phyloP scores from a whole-genome alignment of 1,140 invertebrate genomes.

The Drosophila tropicalis region DNA sequence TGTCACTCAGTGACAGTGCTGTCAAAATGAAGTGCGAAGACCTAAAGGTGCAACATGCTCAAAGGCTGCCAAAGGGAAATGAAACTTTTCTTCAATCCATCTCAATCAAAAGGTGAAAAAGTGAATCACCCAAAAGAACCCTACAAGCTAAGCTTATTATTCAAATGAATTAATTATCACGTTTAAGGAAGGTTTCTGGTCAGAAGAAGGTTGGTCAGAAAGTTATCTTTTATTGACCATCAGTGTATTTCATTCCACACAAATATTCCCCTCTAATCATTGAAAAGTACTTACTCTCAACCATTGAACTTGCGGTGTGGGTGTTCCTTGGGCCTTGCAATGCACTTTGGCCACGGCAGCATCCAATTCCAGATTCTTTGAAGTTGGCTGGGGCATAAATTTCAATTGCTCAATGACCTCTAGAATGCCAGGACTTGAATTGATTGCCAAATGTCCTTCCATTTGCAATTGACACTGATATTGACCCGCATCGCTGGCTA shows the following conservation, averaged over 20 bases:
- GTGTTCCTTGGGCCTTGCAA: constrained; percentile 93
- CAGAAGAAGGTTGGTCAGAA: too few species aligned
- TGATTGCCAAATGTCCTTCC: constrained; percentile 61
- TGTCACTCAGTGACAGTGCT: constrained; percentile 17
- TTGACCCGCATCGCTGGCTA: constrained; percentile 76
- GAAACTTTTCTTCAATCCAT: neutral
- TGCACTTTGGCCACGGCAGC: constrained; percentile 90
- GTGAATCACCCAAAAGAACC: neutral
- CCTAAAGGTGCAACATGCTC: constrained; percentile 3
- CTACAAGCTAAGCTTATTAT: neutral
- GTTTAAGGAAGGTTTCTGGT: too few species aligned
- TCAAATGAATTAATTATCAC: neutral
- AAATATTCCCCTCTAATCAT: neutral
- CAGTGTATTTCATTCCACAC: neutral
- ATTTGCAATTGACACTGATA: constrained; percentile 76
- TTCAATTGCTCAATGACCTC: constrained; percentile 89
- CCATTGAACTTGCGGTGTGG: constrained; percentile 91
- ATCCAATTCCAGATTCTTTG: constrained; percentile 92
- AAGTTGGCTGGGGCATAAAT: constrained; percentile 91
- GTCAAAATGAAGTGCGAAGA: constrained; percentile 37
- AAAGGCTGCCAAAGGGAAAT: neutral
- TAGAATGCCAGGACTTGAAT: constrained; percentile 63
- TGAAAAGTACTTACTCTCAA: constrained; percentile 85
- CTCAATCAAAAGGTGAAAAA: neutral
- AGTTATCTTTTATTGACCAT: constrained; percentile 1